Evolutionary conservation across 30 jellyfish, hydroid and myxozoan genomes (phyloP).

Genomic region (Clytia hemisphaerica): DNA sequence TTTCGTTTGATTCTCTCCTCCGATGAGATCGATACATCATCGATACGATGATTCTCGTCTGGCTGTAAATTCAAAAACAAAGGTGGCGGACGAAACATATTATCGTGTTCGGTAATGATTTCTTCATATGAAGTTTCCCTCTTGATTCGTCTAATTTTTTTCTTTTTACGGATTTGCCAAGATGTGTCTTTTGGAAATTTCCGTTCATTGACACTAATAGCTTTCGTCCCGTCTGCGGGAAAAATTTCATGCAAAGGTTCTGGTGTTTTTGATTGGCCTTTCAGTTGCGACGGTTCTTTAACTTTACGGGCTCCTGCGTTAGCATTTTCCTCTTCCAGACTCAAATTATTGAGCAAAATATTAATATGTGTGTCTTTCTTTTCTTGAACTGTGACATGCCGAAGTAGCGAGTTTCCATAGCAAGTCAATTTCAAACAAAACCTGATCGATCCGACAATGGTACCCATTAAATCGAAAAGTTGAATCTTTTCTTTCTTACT

Average conservation of each 20-base stretch:
- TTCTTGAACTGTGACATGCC: neutral
- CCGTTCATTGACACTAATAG: neutral
- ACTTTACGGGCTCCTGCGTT: neutral
- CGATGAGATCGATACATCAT: too few species aligned
- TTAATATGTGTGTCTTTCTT: neutral
- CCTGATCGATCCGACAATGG: neutral
- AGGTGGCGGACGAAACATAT: conserved; percentile 16
- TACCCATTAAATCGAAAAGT: conserved; percentile 6
- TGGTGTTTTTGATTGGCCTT: neutral
- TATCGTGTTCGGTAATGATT: neutral
- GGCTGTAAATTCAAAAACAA: conserved; percentile 4
- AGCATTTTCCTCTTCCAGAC: neutral
- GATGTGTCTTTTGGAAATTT: neutral
- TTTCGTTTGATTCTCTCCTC: too few species aligned
- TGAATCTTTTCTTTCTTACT: neutral
- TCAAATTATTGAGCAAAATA: neutral
- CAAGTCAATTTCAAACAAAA: conserved; percentile 21
- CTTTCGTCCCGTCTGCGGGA: neutral
- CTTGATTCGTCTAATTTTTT: neutral
- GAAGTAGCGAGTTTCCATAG: conserved; percentile 1
- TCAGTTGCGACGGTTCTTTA: neutral
- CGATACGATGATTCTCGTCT: too few species aligned
- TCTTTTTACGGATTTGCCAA: neutral
- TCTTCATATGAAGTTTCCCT: neutral
- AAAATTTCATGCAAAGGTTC: too few species aligned